Evolutionary conservation across 2,888 invertebrate genomes (phyloP).

Genomic region (Andrena haemorrhoa): DNA sequence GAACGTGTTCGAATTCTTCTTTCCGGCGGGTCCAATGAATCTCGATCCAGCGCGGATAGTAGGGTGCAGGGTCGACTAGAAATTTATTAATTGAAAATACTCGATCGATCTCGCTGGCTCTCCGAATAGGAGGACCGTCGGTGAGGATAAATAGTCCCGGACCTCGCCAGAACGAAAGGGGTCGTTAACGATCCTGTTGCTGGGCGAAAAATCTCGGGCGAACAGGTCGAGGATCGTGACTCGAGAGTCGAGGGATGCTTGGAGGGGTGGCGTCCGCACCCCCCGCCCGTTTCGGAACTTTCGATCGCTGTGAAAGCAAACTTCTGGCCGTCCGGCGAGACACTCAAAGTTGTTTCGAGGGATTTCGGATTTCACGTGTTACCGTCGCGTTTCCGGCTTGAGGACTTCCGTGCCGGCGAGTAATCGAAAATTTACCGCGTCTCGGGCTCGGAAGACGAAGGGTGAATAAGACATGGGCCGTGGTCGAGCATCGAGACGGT

Average conservation of each 20-base stretch:
- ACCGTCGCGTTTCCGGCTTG: neutral
- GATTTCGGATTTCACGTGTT: constrained; percentile 31
- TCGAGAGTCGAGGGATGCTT: neutral
- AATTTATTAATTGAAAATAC: constrained; percentile 59
- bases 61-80: constrained; percentile 23
- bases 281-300: neutral
- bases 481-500: neutral
- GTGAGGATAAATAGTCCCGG: constrained; percentile 38
- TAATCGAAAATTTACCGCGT: constrained; percentile 45
- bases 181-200: constrained; percentile 1
- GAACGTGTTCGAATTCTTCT: constrained; percentile 17
- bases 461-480: neutral
- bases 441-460: neutral
- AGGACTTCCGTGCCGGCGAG: constrained; percentile 4
- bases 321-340: neutral
- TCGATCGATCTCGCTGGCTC: constrained; percentile 36
- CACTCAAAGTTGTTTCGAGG: neutral
- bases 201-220: neutral
- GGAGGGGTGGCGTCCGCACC: neutral
- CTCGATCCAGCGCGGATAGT: constrained; percentile 40
- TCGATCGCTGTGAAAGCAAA: neutral
- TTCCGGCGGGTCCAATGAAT: constrained; percentile 8
- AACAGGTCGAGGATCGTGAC: neutral
- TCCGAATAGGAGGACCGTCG: constrained; percentile 39
- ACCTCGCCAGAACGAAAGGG: neutral